These are phyloP conservation scores for Drosophila mettleri DNA, from an alignment of 2,888 invertebrate genomes.

Conservation along the genomic window DNA sequence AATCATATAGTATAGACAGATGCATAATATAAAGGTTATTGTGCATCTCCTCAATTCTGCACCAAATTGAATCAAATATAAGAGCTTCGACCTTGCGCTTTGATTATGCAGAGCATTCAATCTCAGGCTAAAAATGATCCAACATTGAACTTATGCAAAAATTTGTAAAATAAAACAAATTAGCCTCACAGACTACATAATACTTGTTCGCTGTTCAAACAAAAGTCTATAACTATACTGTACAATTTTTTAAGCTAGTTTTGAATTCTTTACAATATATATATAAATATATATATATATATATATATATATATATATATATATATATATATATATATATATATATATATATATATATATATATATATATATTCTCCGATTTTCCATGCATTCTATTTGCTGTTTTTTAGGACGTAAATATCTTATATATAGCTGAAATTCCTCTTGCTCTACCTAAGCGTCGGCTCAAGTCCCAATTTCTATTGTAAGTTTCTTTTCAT, in stretches of 20 bases:
- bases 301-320: neutral
- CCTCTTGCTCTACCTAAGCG: neutral
- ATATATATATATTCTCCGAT: neutral
- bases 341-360: neutral
- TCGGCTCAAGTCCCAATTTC: neutral
- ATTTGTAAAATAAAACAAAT: neutral
- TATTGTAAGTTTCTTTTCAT: neutral
- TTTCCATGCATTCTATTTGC: neutral
- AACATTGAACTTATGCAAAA: slow-evolving; percentile 3
- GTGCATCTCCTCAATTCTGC: neutral
- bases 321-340: neutral
- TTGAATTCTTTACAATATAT: no score
- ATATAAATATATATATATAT: neutral
- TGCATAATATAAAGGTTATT: neutral
- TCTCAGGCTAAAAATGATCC: neutral
- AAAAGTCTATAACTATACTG: neutral
- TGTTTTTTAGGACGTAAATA: neutral
- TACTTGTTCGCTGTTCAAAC: neutral
- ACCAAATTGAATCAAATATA: neutral
- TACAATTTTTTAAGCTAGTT: neutral
- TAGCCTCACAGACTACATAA: neutral
- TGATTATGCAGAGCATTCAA: slow-evolving; percentile 3
- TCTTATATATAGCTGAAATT: neutral
- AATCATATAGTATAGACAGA: neutral
- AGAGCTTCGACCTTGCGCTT: slow-evolving; percentile 5